Base-by-base conservation (phyloP, 2,797 vertebrate genomes). In the Pangasius sanitwongsei region DNA sequence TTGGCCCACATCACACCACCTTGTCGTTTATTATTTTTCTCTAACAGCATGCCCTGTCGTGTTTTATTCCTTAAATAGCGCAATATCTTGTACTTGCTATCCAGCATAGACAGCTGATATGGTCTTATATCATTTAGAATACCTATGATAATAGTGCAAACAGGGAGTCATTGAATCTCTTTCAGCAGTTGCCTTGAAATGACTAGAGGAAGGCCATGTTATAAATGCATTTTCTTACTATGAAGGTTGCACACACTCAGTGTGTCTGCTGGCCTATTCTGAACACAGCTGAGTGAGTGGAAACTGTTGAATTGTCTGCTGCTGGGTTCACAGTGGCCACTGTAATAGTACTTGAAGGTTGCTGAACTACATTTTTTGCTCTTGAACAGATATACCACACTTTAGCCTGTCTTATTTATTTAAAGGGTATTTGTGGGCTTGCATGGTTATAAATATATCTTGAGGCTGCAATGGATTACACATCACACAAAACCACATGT, bases 241-340 rank as follows among this genome's bases (percentile, higher is more conserved):
- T 74, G 57, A 89, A 72, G 87, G 83, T 72, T 70, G 31, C 48
- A 55, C 65, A 69, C 31, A 72, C 65, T 57, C 50, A 5, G 31
- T 53, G 41, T 53, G 41, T 74, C 37, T 84, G 67, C 55, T 69
- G 59, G 59, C n/a, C 70, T 83, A 84, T 84, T 88, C 65, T 88
- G 41, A 85, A 57, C 65, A 85, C 72, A 88, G 86, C 34, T 86
- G 89, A 87, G 90, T 87, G 41, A 48, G 75, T 77, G 81, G 59
- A 88, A 67, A 37, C 16, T 87, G 85, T 84, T 90, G 89, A 91
- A 87, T 87, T 85, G 90, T 88, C 70, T 77, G 86, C 87, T 84
- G 83, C 77, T 91, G 78, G 69, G 59, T 83, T 89, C 86, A 88
- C 88, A 86, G 82, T 75, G 72, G 74, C 59, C 16, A 20, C 69